phyloP scores from a whole-genome alignment of 2,797 vertebrate species.

The Philypnodon macrostomus region DNA sequence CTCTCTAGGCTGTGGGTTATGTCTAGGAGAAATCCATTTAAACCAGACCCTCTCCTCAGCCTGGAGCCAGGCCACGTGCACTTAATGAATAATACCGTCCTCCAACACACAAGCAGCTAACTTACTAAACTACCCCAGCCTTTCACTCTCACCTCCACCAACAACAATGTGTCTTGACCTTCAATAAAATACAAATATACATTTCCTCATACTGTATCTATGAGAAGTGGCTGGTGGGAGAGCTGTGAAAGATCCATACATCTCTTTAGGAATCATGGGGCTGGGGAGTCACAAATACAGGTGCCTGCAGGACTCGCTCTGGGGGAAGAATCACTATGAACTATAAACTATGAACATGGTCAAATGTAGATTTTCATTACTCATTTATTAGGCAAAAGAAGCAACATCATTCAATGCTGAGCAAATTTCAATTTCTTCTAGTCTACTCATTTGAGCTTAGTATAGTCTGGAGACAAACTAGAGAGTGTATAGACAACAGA shows the following conservation, averaged over 20 bases:
- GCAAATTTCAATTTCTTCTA: too few species aligned
- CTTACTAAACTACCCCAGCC: conserved; percentile 4
- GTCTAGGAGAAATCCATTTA: conserved; percentile 62
- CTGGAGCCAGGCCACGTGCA: conserved; percentile 24
- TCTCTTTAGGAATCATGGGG: conserved; percentile 1
- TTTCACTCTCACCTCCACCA: not conserved
- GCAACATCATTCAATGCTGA: too few species aligned
- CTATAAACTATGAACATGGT: too few species aligned
- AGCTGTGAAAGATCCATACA: conserved; percentile 23
- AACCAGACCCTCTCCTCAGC: conserved; percentile 52
- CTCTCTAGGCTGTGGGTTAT: conserved; percentile 57
- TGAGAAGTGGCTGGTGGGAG: not conserved
- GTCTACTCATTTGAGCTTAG: too few species aligned
- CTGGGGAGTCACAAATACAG: conserved; percentile 14
- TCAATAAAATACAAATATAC: conserved; percentile 25
- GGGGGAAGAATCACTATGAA: too few species aligned
- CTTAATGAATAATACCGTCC: conserved; percentile 50
- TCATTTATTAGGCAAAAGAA: too few species aligned
- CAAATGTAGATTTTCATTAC: too few species aligned
- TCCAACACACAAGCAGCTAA: not conserved
- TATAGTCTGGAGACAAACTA: too few species aligned
- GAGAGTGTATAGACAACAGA: too few species aligned
- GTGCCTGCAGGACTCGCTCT: not conserved
- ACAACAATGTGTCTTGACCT: conserved; percentile 8
- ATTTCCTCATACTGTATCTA: conserved; percentile 19